These are phyloP conservation scores for Chrysotoxum bicinctum DNA, from an alignment of 2,888 invertebrate genomes.

Conservation along the genomic window DNA sequence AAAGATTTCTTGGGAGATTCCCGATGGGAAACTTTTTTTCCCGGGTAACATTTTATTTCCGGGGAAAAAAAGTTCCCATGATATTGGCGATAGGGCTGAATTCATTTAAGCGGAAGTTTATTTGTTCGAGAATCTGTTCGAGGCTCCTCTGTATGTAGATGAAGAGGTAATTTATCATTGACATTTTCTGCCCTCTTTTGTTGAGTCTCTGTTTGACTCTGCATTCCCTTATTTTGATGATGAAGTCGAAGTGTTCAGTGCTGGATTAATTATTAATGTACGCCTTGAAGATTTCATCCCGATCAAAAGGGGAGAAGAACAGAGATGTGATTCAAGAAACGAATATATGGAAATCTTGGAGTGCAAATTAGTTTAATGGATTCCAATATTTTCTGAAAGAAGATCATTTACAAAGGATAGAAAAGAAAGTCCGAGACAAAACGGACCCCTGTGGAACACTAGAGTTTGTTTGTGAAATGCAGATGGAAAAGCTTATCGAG, in stretches of 20 bases:
- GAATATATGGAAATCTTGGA: too few species aligned
- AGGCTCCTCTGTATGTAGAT: background rate
- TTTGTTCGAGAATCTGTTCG: slow-evolving; percentile 4
- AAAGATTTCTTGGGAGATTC: too few species aligned
- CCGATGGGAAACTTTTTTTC: too few species aligned
- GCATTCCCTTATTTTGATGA: background rate
- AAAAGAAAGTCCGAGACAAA: background rate
- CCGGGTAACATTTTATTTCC: too few species aligned
- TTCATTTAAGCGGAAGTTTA: slow-evolving; percentile 59
- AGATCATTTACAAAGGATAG: too few species aligned
- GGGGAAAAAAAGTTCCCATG: too few species aligned
- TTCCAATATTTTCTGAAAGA: too few species aligned
- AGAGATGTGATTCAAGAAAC: too few species aligned
- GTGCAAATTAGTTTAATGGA: too few species aligned
- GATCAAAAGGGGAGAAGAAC: background rate
- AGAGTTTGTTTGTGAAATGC: too few species aligned
- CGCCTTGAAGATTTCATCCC: background rate
- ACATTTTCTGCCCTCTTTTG: background rate
- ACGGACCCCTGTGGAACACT: background rate
- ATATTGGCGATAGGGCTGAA: too few species aligned
- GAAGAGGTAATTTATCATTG: background rate
- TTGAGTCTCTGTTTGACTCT: background rate
- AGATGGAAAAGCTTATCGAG: too few species aligned
- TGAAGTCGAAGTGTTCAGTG: background rate
- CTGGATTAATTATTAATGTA: background rate